These are phyloP conservation scores for Samia ricini DNA, from an alignment of 1,140 invertebrate genomes.

Conservation along the genomic window DNA sequence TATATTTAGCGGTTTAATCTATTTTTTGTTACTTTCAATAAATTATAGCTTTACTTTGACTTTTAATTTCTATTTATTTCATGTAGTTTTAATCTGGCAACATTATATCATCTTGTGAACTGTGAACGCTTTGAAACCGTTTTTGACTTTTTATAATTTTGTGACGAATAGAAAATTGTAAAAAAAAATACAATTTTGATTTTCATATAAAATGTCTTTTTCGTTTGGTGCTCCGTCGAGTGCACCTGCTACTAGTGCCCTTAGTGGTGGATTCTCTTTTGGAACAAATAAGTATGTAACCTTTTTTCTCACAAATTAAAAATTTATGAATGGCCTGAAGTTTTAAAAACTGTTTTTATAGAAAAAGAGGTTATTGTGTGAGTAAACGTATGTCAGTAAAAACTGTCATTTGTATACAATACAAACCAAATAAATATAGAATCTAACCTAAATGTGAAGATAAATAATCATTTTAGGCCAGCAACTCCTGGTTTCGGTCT, in stretches of 20 bases:
- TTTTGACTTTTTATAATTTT: slow-evolving; percentile 3
- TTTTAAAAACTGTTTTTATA: neutral
- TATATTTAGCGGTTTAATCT: too few relatives aligned
- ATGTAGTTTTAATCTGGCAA: neutral
- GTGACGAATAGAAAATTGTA: neutral
- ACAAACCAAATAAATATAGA: neutral
- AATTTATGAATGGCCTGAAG: neutral
- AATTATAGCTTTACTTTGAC: too few relatives aligned
- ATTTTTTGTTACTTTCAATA: too few relatives aligned
- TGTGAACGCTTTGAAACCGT: neutral
- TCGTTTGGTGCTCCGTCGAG: slow-evolving; percentile 65
- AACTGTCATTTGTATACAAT: neutral
- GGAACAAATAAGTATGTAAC: slow-evolving; percentile 67
- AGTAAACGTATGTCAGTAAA: neutral
- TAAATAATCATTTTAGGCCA: slow-evolving; percentile 35
- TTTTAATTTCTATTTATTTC: too few relatives aligned
- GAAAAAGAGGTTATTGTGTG: neutral
- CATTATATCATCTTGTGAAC: neutral
- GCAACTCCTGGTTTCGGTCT: slow-evolving; percentile 63
- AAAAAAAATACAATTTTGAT: neutral
- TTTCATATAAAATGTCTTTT: slow-evolving; percentile 51
- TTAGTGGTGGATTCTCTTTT: slow-evolving; percentile 63
- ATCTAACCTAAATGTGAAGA: neutral
- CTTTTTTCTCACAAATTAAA: neutral
- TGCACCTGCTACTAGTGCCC: slow-evolving; percentile 56